phyloP scores from a whole-genome alignment of 2,797 vertebrate species.

The Esox lucius region DNA sequence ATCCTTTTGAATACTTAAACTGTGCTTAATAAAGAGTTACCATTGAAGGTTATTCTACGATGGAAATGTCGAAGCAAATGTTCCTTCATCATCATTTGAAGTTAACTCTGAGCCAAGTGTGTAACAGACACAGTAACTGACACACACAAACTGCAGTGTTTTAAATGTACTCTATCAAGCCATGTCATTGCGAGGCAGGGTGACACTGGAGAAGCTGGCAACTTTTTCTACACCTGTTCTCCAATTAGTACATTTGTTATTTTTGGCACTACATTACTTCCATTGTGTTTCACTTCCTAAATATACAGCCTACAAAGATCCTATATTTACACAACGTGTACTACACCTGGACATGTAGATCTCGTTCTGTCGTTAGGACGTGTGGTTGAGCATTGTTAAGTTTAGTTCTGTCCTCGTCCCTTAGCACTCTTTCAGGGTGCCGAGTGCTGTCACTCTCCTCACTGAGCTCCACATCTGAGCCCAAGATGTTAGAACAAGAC shows the following conservation, averaged over 20 bases:
- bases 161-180: not conserved
- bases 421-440: slow-evolving; percentile 45
- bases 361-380: slow-evolving; percentile 52
- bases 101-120: slow-evolving; percentile 23
- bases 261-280: slow-evolving; percentile 12
- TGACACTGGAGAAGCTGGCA: not conserved
- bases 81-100: slow-evolving; percentile 48
- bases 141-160: not conserved
- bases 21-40: not conserved
- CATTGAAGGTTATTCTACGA: slow-evolving; percentile 1
- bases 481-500: slow-evolving; percentile 29
- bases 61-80: slow-evolving; percentile 25
- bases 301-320: slow-evolving; percentile 17
- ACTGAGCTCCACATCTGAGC: slow-evolving; percentile 75
- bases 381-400: slow-evolving; percentile 18
- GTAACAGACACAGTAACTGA: not conserved
- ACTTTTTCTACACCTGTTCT: not conserved
- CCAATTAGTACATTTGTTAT: slow-evolving; percentile 10
- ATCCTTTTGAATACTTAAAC: not conserved
- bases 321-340: slow-evolving; percentile 30
- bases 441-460: slow-evolving; percentile 70
- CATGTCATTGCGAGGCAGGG: not conserved
- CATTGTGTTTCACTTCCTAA: slow-evolving; percentile 21
- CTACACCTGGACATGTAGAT: slow-evolving; percentile 75
- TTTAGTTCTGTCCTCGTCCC: slow-evolving; percentile 25